A percentile compares a stretch with the other conserved stretches of the same genome.
Evolutionary conservation across 2,797 vertebrate species (phyloP).

Genomic region (Vultur gryphus): DNA sequence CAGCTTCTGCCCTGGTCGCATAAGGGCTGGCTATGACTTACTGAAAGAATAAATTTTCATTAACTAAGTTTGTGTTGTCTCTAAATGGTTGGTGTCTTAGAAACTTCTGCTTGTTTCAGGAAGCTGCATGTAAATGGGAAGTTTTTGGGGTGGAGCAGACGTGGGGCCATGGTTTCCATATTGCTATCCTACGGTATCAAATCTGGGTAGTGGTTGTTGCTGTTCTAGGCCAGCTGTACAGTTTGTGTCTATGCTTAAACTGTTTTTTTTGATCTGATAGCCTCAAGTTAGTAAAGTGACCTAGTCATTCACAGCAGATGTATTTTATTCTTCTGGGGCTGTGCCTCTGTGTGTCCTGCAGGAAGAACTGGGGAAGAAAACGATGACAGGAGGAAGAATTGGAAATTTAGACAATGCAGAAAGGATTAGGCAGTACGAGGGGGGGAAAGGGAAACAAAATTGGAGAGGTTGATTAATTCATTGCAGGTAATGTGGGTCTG

Average conservation of each 20-base stretch:
- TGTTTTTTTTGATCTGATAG: neutral
- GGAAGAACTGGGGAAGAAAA: neutral
- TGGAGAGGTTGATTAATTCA: neutral
- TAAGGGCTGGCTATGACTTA: slow-evolving; percentile 75
- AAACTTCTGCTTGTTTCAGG: neutral
- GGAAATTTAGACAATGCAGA: neutral
- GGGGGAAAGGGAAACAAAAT: neutral
- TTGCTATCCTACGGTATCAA: rapidly evolving
- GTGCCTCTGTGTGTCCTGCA: neutral
- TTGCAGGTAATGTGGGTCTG: neutral
- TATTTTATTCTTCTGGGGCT: neutral
- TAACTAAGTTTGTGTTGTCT: slow-evolving; percentile 51
- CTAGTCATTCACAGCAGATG: neutral
- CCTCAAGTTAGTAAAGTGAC: neutral
- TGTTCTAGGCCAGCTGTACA: neutral
- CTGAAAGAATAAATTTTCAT: slow-evolving; percentile 83
- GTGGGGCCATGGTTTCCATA: rapidly evolving
- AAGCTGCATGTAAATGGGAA: neutral
- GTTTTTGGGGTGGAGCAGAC: neutral
- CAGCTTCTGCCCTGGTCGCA: slow-evolving; percentile 97
- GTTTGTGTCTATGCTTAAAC: neutral
- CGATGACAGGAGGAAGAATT: neutral
- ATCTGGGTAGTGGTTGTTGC: neutral
- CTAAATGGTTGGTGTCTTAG: neutral
- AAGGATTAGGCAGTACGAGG: neutral